Evolutionary conservation across 2,888 invertebrate species (phyloP), one percentile per base, ranked within the genome.

Genomic region (Eucriotettix oculatus): DNA sequence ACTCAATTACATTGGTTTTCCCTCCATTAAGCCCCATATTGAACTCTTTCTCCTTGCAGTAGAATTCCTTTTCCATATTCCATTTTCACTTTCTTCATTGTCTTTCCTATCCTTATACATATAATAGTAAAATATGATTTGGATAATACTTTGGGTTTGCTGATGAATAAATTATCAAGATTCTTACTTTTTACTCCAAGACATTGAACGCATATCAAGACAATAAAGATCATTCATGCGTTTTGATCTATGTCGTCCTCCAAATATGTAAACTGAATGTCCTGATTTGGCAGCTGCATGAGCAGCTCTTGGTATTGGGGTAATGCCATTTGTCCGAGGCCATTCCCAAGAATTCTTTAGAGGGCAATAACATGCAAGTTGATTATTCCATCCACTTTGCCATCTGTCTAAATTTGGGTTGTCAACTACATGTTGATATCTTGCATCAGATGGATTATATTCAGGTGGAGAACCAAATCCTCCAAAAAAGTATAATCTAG

Each of bases 261-360:
- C 77, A 69, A 75, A 76, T 48, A 76, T 65, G 63, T 69, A 61
- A 10, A 54, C 56, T 42, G 54, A 53, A 54, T 43, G 16, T 12
- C 61, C 61, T 1, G 10, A 64, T 65, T 60, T 69, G 57, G 71
- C 69, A 14, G 65, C 69, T 29, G 75, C 72, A 68, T 75, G 75
- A 11, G 77, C 76, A 52, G 77, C 77, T 56, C 76, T 66, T 0
- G 75, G 72, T 14, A 65, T 63, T 9, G 76, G 77, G 5, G 68
- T 63, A 9, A 56, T 56, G 10, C 75, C 75, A 69, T 71, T 60
- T 10, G 65, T 66, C 59, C 61, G 52, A 10, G 70, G 69, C 67
- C 68, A 70, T 54, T 63, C 64, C 71, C 71, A 71, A 10, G 59
- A 17, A 58, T 68, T 66, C 11, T 41, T 62, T 12, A 54, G 58